These are phyloP conservation scores for Halichoerus grypus DNA, from an alignment of 2,113 vertebrate species.

Conservation along the genomic window DNA sequence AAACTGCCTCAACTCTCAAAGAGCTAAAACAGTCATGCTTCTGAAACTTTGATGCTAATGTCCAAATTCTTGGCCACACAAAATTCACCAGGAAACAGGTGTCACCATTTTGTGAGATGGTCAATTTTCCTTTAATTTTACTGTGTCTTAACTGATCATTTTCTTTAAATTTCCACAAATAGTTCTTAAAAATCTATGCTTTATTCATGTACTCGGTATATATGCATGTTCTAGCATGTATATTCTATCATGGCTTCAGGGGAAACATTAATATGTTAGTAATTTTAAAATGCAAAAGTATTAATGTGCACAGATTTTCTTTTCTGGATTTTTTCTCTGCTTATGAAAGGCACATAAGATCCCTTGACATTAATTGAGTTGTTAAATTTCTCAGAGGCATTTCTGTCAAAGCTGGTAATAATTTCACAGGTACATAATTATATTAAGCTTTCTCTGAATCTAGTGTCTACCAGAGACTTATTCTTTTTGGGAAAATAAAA, in stretches of 20 bases:
- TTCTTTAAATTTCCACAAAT: neutral
- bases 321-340: neutral
- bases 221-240: neutral
- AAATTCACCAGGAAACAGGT: neutral
- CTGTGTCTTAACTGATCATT: neutral
- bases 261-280: conserved; percentile 16
- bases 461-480: neutral
- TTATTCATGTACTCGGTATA: neutral
- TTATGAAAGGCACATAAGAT: neutral
- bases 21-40: neutral
- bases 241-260: neutral
- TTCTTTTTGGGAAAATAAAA: conserved; percentile 49
- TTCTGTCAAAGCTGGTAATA: conserved; percentile 57
- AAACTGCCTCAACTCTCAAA: neutral
- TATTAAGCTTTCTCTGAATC: conserved; percentile 37
- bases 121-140: conserved; percentile 35
- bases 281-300: conserved; percentile 51
- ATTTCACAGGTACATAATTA: conserved; percentile 68
- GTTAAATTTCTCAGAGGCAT: conserved; percentile 58
- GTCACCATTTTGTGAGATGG: neutral
- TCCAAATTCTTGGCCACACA: neutral
- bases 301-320: conserved; percentile 32
- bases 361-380: conserved; percentile 28
- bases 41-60: neutral
- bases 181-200: neutral